Conservation (phyloP, 2,113 vertebrate species). For the Ageneiosus marmoratus region DNA sequence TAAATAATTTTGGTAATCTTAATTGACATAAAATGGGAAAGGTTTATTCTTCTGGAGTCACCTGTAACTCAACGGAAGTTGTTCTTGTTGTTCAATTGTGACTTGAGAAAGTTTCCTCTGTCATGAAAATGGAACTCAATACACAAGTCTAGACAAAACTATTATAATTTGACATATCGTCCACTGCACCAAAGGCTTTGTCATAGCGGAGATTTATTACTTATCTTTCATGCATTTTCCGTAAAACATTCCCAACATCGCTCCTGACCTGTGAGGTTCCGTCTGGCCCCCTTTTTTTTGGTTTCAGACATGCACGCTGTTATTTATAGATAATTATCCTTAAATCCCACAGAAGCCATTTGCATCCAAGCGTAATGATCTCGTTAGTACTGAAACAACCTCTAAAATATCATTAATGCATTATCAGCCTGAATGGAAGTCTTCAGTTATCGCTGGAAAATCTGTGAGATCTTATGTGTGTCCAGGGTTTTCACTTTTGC, state of each 20-base stretch:
- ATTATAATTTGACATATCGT: background rate
- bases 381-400: background rate
- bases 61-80: background rate
- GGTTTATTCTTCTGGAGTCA: too few relatives aligned
- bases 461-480: background rate
- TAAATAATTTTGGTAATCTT: too few relatives aligned
- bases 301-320: background rate
- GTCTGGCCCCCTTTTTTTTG: background rate
- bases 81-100: background rate
- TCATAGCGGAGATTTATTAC: background rate
- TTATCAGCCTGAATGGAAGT: background rate
- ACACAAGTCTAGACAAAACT: background rate
- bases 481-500: background rate
- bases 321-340: background rate
- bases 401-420: background rate
- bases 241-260: background rate
- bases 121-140: background rate
- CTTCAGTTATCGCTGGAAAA: background rate
- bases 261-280: background rate
- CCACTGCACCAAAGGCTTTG: background rate
- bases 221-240: background rate
- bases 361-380: background rate
- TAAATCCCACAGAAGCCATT: background rate
- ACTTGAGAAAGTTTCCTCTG: background rate
- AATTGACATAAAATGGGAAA: too few relatives aligned